Evolutionary conservation across 2,888 invertebrate species (phyloP).

Genomic region (Aphidius colemani): DNA sequence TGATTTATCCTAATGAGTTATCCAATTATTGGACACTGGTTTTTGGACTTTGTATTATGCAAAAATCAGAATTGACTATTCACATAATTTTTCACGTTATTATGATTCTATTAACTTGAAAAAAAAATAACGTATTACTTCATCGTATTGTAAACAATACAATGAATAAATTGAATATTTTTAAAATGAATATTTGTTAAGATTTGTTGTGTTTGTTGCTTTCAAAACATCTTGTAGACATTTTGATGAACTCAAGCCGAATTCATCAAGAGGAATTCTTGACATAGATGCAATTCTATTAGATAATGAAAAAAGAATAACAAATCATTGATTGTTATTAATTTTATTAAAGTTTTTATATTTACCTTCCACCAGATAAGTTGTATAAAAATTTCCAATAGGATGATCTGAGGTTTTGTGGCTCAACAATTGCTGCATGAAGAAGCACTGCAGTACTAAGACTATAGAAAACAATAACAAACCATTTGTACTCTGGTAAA

Average conservation of each 20-base stretch:
- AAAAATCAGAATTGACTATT: too few relatives aligned
- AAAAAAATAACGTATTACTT: too few relatives aligned
- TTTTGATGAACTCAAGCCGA: constrained; percentile 65
- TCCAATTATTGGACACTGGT: too few relatives aligned
- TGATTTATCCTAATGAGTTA: too few relatives aligned
- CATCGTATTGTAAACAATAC: too few relatives aligned
- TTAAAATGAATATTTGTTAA: constrained; percentile 51
- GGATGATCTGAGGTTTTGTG: constrained; percentile 76
- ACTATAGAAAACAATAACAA: constrained; percentile 74
- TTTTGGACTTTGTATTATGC: too few relatives aligned
- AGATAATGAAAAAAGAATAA: constrained; percentile 31
- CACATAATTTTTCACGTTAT: too few relatives aligned
- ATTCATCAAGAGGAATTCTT: constrained; percentile 65
- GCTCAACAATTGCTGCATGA: constrained; percentile 79
- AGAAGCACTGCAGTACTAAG: constrained; percentile 78
- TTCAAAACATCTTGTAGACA: constrained; percentile 60
- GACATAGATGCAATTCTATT: constrained; percentile 67
- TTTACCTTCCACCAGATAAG: constrained; percentile 73
- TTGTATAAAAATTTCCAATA: constrained; percentile 81
- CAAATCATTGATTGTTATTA: constrained; percentile 21
- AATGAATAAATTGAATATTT: background rate
- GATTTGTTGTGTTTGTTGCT: constrained; percentile 59
- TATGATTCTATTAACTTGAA: too few relatives aligned
- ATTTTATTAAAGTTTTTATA: constrained; percentile 25
- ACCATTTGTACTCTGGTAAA: constrained; percentile 72